These are phyloP conservation scores for Lophius piscatorius DNA, from an alignment of 2,113 vertebrate species.

Conservation along the genomic window DNA sequence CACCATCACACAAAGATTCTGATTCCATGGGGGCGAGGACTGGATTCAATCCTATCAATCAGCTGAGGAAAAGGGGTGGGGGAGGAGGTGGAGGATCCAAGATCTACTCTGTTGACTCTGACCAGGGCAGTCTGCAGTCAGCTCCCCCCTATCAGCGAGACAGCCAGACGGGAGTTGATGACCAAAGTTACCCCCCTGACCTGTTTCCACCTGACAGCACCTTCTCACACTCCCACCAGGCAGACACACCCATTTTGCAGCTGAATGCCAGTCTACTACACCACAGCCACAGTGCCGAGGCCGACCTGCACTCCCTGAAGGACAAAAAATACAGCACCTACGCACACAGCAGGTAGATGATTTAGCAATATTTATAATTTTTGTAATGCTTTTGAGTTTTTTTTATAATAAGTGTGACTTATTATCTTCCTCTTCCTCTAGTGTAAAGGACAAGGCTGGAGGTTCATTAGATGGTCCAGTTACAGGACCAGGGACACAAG, in stretches of 20 bases:
- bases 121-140: conserved; percentile 87
- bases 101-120: conserved; percentile 94
- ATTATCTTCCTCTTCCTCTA: conserved; percentile 10
- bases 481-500: conserved; percentile 77
- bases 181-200: conserved; percentile 82
- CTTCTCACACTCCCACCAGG: conserved; percentile 82
- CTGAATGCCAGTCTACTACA: conserved; percentile 84
- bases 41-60: conserved; percentile 70
- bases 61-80: conserved; percentile 71
- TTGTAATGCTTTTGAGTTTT: too few relatives aligned
- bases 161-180: conserved; percentile 78
- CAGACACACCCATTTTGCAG: conserved; percentile 81
- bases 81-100: conserved; percentile 69
- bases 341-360: conserved; percentile 76
- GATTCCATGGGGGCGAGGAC: conserved; percentile 78
- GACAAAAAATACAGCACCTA: conserved; percentile 91
- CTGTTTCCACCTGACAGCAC: conserved; percentile 85
- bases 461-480: conserved; percentile 76
- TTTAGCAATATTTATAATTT: too few relatives aligned
- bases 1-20: conserved; percentile 85
- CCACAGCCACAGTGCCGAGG: conserved; percentile 82
- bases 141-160: conserved; percentile 86
- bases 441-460: conserved; percentile 66
- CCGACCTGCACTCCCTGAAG: conserved; percentile 85
- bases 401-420: conserved; percentile 13